These are phyloP conservation scores for Acropternis orthonyx DNA, from an alignment of 2,797 vertebrate genomes.

Conservation along the genomic window DNA sequence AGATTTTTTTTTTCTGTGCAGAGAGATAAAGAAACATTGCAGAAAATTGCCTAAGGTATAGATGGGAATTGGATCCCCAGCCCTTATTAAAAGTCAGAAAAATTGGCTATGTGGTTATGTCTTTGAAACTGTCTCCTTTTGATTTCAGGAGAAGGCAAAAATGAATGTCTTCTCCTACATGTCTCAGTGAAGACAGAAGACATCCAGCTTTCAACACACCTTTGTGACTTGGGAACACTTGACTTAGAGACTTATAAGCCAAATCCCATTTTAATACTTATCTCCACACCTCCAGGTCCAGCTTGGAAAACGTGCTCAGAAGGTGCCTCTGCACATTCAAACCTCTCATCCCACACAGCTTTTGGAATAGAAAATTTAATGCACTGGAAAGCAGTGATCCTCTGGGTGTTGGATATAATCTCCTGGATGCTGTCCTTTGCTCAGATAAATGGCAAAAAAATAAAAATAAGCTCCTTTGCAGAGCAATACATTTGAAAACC, in stretches of 20 bases:
- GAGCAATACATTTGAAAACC: neutral
- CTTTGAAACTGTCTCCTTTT: neutral
- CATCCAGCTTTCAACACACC: neutral
- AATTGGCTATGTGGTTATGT: neutral
- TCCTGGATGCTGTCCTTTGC: neutral
- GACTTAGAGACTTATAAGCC: neutral
- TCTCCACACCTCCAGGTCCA: neutral
- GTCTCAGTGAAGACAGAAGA: neutral
- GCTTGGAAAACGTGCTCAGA: neutral
- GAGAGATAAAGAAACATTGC: neutral
- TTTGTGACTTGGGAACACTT: neutral
- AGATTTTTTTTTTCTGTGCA: neutral
- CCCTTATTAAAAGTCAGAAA: neutral
- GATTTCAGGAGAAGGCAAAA: neutral
- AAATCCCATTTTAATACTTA: neutral
- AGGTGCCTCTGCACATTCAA: neutral
- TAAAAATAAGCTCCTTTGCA: conserved; percentile 1
- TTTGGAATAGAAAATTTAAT: neutral
- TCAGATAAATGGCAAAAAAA: neutral
- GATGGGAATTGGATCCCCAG: neutral
- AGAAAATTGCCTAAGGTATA: neutral
- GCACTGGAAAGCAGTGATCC: neutral
- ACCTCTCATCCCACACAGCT: neutral
- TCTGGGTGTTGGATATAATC: neutral
- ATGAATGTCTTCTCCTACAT: neutral